These are phyloP conservation scores for Pseudotriccus pelzelni DNA, from an alignment of 2,797 vertebrate species.

Conservation along the genomic window DNA sequence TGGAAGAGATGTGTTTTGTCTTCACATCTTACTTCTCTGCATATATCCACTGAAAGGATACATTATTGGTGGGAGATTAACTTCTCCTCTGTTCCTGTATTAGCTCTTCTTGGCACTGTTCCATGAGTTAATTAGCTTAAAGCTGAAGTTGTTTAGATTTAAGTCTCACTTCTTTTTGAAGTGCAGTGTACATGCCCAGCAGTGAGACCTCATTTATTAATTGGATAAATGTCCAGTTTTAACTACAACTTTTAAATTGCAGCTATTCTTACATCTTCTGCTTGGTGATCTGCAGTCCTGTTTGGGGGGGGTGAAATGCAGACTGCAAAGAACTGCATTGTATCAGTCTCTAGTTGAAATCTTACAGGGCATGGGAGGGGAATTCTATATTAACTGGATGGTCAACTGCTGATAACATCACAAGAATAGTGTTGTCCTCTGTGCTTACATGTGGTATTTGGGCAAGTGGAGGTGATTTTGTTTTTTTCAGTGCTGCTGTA, in stretches of 20 bases:
- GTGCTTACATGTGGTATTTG: not conserved
- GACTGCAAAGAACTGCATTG: not conserved
- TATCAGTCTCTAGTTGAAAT: not conserved
- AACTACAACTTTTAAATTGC: not conserved
- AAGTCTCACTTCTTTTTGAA: slow-evolving; percentile 21
- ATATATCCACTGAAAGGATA: not conserved
- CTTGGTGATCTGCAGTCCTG: not conserved
- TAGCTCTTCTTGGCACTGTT: not conserved
- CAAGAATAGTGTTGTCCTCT: not conserved
- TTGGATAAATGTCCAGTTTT: not conserved
- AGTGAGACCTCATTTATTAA: not conserved
- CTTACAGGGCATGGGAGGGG: not conserved
- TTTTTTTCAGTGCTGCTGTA: not conserved
- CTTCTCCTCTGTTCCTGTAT: not conserved
- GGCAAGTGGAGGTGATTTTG: not conserved
- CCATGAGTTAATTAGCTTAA: slow-evolving; percentile 4
- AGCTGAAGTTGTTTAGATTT: slow-evolving; percentile 20
- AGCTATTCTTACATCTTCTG: not conserved
- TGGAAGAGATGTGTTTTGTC: not conserved
- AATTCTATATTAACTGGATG: not conserved
- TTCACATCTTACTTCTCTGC: not conserved
- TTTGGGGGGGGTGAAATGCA: not conserved
- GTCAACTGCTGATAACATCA: not conserved
- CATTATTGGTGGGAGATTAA: not conserved
- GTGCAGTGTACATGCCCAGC: not conserved